Evolutionary conservation across 1,140 invertebrate genomes (phyloP).

Genomic region (Lucilia sericata): DNA sequence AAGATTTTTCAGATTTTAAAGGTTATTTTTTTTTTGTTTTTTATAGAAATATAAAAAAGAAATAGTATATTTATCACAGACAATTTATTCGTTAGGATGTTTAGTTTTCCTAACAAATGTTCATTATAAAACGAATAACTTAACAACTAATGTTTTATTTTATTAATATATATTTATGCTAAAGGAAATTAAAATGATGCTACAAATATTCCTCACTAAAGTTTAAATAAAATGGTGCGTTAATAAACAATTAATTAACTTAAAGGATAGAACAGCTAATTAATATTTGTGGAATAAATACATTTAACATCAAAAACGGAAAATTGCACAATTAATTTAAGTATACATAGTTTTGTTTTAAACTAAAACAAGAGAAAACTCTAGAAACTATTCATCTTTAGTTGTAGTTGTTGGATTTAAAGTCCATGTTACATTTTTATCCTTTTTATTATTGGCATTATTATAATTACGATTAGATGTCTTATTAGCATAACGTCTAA

Average conservation of each 20-base stretch:
- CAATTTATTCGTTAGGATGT: slow-evolving; percentile 6
- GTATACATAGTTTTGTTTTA: not conserved
- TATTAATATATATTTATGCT: not conserved
- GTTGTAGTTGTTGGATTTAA: slow-evolving; percentile 48
- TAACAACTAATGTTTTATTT: not conserved
- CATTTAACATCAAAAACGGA: not conserved
- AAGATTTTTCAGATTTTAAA: not conserved
- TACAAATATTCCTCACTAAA: not conserved
- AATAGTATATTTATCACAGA: slow-evolving; percentile 2
- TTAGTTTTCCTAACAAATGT: not conserved
- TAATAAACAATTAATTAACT: not conserved
- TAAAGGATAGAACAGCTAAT: not conserved
- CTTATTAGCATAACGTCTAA: slow-evolving; percentile 56
- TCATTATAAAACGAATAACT: not conserved
- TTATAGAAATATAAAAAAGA: not conserved
- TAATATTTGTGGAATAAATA: not conserved
- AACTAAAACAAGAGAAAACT: not conserved
- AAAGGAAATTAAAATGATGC: not conserved
- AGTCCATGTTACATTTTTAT: slow-evolving; percentile 60
- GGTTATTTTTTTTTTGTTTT: not conserved
- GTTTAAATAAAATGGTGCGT: not conserved
- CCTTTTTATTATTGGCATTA: slow-evolving; percentile 51
- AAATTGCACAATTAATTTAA: slow-evolving; percentile 5
- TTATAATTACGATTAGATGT: slow-evolving; percentile 55
- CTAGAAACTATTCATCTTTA: slow-evolving; percentile 30